Evolutionary conservation across 64 coral and sea anemone genomes (phyloP).

Genomic region (Trachythela sp.): DNA sequence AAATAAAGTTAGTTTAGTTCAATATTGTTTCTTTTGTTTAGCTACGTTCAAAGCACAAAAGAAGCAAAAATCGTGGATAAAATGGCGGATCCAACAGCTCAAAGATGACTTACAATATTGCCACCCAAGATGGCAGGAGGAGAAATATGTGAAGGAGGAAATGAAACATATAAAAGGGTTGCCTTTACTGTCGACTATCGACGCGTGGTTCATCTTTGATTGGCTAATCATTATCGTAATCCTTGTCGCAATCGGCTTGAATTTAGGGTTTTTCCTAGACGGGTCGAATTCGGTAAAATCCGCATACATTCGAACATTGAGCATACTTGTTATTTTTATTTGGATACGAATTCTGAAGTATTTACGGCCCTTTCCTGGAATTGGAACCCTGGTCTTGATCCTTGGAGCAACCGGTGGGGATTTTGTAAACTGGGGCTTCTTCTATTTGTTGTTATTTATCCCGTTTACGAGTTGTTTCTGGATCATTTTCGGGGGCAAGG

Average conservation of each 20-base stretch:
- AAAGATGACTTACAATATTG: constrained; percentile 5
- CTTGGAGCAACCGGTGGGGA: not conserved
- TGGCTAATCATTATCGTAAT: not conserved
- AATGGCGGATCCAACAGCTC: not conserved
- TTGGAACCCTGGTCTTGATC: constrained; percentile 1
- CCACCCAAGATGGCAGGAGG: constrained; percentile 3
- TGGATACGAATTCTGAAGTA: constrained; percentile 8
- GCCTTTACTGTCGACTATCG: not conserved
- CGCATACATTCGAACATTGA: not conserved
- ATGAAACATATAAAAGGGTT: not conserved
- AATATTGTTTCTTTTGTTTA: not conserved
- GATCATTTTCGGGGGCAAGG: not conserved
- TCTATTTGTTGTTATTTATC: not conserved
- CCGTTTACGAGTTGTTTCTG: not conserved
- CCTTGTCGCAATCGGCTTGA: not conserved
- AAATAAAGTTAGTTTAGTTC: no score
- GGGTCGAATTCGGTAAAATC: not conserved
- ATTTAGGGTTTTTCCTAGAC: not conserved
- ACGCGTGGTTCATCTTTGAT: constrained; percentile 3
- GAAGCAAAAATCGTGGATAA: not conserved
- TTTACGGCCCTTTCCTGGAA: not conserved
- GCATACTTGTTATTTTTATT: not conserved
- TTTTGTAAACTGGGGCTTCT: constrained; percentile 14
- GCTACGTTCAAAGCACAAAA: not conserved
- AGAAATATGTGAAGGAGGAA: not conserved